A percentile compares a stretch with the other conserved stretches of the same genome.
phyloP scores from a whole-genome alignment of 2,888 invertebrate species.

The Sinotaia quadrata region DNA sequence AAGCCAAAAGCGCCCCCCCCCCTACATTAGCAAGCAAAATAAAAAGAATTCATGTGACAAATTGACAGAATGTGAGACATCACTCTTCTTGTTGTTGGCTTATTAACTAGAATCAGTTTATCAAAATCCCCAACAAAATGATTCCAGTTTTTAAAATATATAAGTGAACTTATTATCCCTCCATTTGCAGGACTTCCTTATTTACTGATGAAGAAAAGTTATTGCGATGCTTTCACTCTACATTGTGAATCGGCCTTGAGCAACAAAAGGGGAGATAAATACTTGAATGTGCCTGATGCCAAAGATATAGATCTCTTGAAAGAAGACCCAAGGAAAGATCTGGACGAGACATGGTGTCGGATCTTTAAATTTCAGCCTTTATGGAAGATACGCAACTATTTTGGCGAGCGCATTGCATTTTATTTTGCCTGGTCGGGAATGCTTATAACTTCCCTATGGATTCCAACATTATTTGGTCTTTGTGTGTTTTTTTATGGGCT shows the following conservation, averaged over 20 bases:
- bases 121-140: too few species aligned
- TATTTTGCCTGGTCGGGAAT: slow-evolving; percentile 74
- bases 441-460: slow-evolving; percentile 70
- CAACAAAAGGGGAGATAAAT: slow-evolving; percentile 48
- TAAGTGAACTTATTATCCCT: too few species aligned
- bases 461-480: slow-evolving; percentile 72
- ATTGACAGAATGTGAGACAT: too few species aligned
- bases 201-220: slow-evolving; percentile 69
- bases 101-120: too few species aligned
- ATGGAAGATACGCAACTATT: slow-evolving; percentile 73
- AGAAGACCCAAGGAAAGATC: slow-evolving; percentile 51
- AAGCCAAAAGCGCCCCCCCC: too few species aligned
- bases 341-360: slow-evolving; percentile 65
- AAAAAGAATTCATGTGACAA: too few species aligned
- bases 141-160: too few species aligned
- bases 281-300: slow-evolving; percentile 30
- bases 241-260: slow-evolving; percentile 69
- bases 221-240: slow-evolving; percentile 69
- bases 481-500: slow-evolving; percentile 72
- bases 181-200: slow-evolving; percentile 67
- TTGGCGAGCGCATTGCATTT: slow-evolving; percentile 74
- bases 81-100: too few species aligned
- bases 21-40: too few species aligned
- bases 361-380: slow-evolving; percentile 71
- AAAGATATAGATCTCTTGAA: slow-evolving; percentile 26